phyloP scores from a whole-genome alignment of 1,140 invertebrate species.

The Epicauta chinensis region DNA sequence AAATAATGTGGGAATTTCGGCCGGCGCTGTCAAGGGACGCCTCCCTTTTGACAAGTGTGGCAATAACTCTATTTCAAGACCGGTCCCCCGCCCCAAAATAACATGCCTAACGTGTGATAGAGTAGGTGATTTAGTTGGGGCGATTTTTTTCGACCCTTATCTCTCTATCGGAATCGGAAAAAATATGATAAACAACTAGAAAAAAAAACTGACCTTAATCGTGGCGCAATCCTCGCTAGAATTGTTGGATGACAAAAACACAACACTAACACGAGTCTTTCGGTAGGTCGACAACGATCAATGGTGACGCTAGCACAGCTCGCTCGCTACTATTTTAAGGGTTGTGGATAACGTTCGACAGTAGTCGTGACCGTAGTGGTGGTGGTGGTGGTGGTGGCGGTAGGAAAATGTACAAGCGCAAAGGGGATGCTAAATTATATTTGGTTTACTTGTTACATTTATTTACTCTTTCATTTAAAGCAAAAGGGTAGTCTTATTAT shows the following conservation, averaged over 20 bases:
- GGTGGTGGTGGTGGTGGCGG: conserved; percentile 4
- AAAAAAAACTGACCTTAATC: no score
- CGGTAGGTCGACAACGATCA: no score
- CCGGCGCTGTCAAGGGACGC: no score
- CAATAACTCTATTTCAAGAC: no score
- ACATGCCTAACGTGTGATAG: neutral
- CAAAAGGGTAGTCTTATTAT: no score
- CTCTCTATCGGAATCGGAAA: neutral
- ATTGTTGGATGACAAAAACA: neutral
- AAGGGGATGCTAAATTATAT: conserved; percentile 18
- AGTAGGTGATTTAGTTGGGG: neutral
- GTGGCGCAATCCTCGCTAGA: neutral
- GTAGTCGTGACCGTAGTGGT: conserved; percentile 4
- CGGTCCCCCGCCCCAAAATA: neutral
- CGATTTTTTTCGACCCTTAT: neutral
- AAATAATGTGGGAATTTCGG: no score
- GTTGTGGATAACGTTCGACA: no score
- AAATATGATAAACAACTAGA: no score
- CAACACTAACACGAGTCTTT: neutral
- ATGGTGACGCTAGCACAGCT: no score
- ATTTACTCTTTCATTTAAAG: conserved; percentile 15
- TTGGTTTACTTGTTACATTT: conserved; percentile 20
- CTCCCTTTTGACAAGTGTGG: no score
- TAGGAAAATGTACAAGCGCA: conserved; percentile 12
- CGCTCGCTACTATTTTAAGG: no score